Evolutionary conservation across 2,113 vertebrate genomes (phyloP).

Genomic region (Actenoides lindsayi): DNA sequence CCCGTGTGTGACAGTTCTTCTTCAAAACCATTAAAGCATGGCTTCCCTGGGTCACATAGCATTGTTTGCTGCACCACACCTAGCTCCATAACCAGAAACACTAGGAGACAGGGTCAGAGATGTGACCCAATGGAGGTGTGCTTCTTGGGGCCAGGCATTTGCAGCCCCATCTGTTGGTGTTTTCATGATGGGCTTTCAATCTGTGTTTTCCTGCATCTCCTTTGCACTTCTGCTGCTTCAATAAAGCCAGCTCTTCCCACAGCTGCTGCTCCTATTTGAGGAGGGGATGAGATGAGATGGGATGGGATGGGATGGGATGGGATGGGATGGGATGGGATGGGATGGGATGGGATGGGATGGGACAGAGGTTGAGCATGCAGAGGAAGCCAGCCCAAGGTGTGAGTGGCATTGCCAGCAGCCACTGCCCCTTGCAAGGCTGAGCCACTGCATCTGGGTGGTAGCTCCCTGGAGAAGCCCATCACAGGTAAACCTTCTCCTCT

Average conservation of each 20-base stretch:
- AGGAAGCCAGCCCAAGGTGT: neutral
- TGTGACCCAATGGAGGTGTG: fast-evolving
- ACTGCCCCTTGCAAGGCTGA: neutral
- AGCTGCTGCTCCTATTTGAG: neutral
- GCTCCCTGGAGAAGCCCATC: neutral
- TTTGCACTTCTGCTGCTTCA: neutral
- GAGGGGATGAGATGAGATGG: neutral
- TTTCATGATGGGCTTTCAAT: neutral
- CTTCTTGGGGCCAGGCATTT: neutral
- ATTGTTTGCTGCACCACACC: fast-evolving
- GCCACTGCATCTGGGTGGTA: neutral
- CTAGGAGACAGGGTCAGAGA: neutral
- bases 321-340: too few species aligned
- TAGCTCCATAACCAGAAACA: fast-evolving
- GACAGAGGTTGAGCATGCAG: neutral
- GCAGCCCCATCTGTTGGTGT: neutral
- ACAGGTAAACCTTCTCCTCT: neutral
- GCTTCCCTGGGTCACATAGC: neutral
- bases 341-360: too few species aligned
- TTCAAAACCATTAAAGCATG: neutral
- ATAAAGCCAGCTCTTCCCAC: neutral
- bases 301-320: neutral
- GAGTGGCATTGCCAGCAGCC: neutral
- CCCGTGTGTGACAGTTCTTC: neutral
- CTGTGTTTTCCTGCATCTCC: neutral